Evolutionary conservation across 2,797 vertebrate species (phyloP), one percentile per base, ranked within the genome.

Genomic region (Arremon aurantiirostris): DNA sequence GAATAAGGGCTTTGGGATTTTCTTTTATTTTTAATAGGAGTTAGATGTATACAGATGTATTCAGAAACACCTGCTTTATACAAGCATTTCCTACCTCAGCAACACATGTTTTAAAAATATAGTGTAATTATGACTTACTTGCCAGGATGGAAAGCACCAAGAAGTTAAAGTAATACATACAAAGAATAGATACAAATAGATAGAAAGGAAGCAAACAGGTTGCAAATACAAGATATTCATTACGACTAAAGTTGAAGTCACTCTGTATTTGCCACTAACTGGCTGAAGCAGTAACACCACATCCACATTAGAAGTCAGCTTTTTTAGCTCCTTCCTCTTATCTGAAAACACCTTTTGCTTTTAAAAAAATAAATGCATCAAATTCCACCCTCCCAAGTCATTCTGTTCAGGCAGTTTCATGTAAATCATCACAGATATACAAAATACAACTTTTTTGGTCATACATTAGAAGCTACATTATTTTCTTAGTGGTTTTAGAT

Each of bases 241-340:
- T 61, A 70, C 22, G 12, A n/a, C 30, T 57, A 1, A 86, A 84
- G 53, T 3, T 61, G 73, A 82, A 90, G 44, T 49, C 53, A 63
- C 3, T 0, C 0, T 3, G 3, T 26, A 55, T 50, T 61, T 57
- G 27, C 6, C n/a, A 71, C 0, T 18, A 46, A 69, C 3, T 41
- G 11, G 12, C 19, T 35, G 37, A 79, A 94, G 26, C 39, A 53
- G 53, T 35, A 83, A 60, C 19, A 52, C 8, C 46, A 71, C 13
- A 81, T 24, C 8, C 63, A 61, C 37, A 7, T 56, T 3, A 46
- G 8, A 93, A 82, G 47, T 34, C 22, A 52, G 35, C 2, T 63
- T 66, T 76, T 61, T 61, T 26, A 69, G 23, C 28, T 50, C 16
- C 35, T 50, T 79, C 42, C 35, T 12, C 26, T 55, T 39, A 82